Percentiles rank a stretch among this genome's conserved stretches.
phyloP scores from a whole-genome alignment of 2,797 vertebrate species.

The Anisognathus igniventris region DNA sequence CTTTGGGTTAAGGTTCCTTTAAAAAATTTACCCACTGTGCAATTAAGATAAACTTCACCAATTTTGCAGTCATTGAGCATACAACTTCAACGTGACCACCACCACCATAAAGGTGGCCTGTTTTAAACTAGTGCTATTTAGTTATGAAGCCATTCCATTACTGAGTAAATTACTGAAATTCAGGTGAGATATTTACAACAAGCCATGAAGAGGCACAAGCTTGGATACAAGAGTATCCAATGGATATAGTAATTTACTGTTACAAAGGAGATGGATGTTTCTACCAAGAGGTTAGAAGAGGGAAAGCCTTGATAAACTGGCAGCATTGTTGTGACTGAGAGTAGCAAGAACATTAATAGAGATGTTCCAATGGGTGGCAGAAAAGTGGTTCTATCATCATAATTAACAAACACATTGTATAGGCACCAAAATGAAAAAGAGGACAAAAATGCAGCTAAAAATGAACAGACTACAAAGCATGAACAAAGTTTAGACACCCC shows the following conservation, averaged over 20 bases:
- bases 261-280: background rate
- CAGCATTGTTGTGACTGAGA: background rate
- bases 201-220: background rate
- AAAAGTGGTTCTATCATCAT: background rate
- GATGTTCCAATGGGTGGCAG: background rate
- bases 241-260: background rate
- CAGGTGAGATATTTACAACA: background rate
- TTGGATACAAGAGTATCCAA: background rate
- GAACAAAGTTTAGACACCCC: background rate
- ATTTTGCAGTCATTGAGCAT: background rate
- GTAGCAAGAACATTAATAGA: background rate
- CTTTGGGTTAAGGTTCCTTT: background rate
- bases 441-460: background rate
- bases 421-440: background rate
- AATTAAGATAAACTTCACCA: background rate
- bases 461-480: background rate
- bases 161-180: background rate
- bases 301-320: background rate
- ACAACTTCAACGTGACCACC: fast-evolving
- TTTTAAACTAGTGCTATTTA: background rate
- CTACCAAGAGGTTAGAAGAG: background rate
- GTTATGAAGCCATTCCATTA: background rate
- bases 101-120: background rate
- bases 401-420: background rate
- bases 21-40: background rate